phyloP scores from a whole-genome alignment of 2,797 vertebrate genomes.

The Gallinago stenura region DNA sequence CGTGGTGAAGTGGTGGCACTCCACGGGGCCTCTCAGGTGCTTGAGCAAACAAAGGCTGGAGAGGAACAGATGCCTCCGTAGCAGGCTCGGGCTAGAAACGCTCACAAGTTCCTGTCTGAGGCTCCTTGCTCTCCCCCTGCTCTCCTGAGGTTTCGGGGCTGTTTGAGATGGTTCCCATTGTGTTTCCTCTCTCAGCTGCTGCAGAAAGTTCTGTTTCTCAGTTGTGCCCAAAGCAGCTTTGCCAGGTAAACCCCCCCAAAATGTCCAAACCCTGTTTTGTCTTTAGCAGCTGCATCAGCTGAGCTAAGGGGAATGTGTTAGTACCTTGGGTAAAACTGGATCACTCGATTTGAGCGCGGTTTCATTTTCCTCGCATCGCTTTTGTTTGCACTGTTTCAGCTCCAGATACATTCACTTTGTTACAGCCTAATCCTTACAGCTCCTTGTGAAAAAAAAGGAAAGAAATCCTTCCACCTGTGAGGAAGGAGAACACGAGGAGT shows the following conservation, averaged over 20 bases:
- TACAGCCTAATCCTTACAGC: neutral
- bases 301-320: neutral
- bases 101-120: neutral
- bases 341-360: neutral
- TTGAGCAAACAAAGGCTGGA: conserved; percentile 55
- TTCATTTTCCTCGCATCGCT: neutral
- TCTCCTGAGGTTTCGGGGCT: neutral
- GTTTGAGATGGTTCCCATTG: rapidly evolving
- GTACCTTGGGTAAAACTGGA: neutral
- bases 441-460: neutral
- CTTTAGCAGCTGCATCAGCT: neutral
- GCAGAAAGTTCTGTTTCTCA: neutral
- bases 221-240: neutral
- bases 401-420: neutral
- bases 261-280: neutral
- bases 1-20: conserved; percentile 25
- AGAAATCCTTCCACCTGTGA: neutral
- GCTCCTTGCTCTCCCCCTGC: neutral
- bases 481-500: neutral
- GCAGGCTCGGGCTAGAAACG: neutral
- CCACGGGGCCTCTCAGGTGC: conserved; percentile 20
- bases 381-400: neutral
- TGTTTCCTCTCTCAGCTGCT: neutral
- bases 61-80: conserved; percentile 1
- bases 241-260: neutral